Conservation (phyloP, 2,888 invertebrate genomes). For the Tiphia femorata region DNA sequence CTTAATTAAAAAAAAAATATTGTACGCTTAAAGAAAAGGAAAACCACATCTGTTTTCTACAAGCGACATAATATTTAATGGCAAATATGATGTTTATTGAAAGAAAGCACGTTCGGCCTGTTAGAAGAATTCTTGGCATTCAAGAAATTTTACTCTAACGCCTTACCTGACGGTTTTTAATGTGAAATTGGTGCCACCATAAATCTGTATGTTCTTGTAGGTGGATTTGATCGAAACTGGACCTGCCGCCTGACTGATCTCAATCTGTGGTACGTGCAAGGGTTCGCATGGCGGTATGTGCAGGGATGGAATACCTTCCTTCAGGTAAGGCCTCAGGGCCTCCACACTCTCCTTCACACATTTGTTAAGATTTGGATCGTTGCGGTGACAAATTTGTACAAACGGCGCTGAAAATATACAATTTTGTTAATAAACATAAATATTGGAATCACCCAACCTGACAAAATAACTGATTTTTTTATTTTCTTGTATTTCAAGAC, state of each 20-base stretch:
- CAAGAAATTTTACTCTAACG: not conserved
- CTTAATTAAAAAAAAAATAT: too few relatives aligned
- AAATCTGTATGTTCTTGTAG: slow-evolving; percentile 75
- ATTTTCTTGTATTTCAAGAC: too few relatives aligned
- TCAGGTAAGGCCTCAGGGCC: slow-evolving; percentile 72
- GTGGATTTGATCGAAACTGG: slow-evolving; percentile 79
- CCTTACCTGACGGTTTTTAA: slow-evolving; percentile 78
- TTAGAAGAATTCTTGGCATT: too few relatives aligned
- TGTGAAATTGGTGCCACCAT: slow-evolving; percentile 76
- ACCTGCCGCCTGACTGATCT: slow-evolving; percentile 78
- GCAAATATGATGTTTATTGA: not conserved
- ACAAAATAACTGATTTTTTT: too few relatives aligned
- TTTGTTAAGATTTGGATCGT: slow-evolving; percentile 74
- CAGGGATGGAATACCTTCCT: slow-evolving; percentile 77
- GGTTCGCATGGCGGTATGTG: slow-evolving; percentile 81
- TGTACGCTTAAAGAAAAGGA: too few relatives aligned
- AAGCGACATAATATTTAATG: not conserved
- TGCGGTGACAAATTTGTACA: slow-evolving; percentile 77
- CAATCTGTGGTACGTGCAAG: slow-evolving; percentile 76
- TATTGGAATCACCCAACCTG: too few relatives aligned
- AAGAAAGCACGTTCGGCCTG: too few relatives aligned
- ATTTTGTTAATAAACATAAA: not conserved
- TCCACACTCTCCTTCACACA: slow-evolving; percentile 76
- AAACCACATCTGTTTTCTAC: too few relatives aligned
- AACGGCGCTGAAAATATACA: slow-evolving; percentile 72